Evolutionary conservation across 2,888 invertebrate species (phyloP), one percentile per base, ranked within the genome.

Genomic region (Noctua comes): DNA sequence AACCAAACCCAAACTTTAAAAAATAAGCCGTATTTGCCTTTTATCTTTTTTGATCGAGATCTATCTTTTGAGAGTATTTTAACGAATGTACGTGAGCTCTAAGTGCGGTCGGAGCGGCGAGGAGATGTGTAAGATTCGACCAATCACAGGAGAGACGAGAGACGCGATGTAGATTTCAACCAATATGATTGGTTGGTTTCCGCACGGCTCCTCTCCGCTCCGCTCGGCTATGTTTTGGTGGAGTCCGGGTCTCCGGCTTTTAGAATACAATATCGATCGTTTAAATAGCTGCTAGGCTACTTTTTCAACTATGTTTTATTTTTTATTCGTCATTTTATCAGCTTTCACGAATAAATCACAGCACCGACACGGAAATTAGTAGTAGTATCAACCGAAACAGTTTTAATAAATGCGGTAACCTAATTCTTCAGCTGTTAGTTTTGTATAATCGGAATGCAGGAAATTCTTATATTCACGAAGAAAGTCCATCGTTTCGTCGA

Each of bases 371-470:
- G 3, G 21, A 36, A 64, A 24, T 5, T 10, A 57, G 24, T 11
- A 24, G 2, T 10, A 57, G 24, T 11, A 48, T 43, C 18, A 40
- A 64, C 31, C 16, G 57, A 31, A 2, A 48, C 24, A 57, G 31
- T 71, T 76, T 57, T 31, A 27, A 65, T 31, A 43, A 81, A 2
- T 16, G 16, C 27, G 31, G 18, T 83, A 59, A 72, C 79, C 59
- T n/a, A 51, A 46, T 77, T 83, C 31, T 21, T 69, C 7, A 31
- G 27, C 73, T 51, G 27, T 3, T 27, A 59, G 43, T 59, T 27
- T 79, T 79, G 10, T 18, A 24, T 31, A 73, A 73, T 69, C n/a
- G 31, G 62, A 73, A 80, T 57, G n/a, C 36, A 46, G 36, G 5
- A 59, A 5, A 11, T 66, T 64, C 5, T 77, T 40, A 48, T 68